These are phyloP conservation scores for Argopecten irradians DNA, from an alignment of 1,140 invertebrate genomes.

Conservation along the genomic window DNA sequence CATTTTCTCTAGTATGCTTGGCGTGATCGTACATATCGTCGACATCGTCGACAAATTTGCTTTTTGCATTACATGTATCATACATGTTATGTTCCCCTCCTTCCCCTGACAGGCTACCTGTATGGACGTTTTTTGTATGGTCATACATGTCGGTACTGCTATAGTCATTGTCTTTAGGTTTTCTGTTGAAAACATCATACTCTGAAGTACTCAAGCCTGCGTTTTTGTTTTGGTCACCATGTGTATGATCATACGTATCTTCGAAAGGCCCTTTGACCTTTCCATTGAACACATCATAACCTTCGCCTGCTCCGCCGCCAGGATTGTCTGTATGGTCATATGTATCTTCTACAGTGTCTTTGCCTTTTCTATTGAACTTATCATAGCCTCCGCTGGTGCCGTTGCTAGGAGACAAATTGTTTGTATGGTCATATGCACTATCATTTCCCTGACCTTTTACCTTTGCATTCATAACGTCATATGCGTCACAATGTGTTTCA, in stretches of 20 bases:
- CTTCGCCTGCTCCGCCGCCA: not conserved
- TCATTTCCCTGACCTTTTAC: not conserved
- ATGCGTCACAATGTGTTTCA: not conserved
- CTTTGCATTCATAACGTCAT: not conserved
- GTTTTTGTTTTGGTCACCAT: not conserved
- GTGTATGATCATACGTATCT: constrained; percentile 5
- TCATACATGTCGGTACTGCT: not conserved
- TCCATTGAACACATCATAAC: not conserved
- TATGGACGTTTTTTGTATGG: not conserved
- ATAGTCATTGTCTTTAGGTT: not conserved
- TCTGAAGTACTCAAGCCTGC: not conserved
- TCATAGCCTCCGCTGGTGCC: not conserved
- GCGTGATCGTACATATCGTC: not conserved
- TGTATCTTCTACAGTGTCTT: not conserved
- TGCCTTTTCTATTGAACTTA: not conserved
- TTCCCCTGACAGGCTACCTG: not conserved
- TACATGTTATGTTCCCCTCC: not conserved
- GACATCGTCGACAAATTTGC: not conserved
- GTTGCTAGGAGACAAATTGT: not conserved
- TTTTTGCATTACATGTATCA: not conserved
- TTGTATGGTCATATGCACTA: not conserved
- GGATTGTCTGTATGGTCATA: not conserved
- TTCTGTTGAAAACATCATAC: not conserved
- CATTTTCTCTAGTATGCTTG: not conserved
- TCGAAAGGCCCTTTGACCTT: not conserved